Percentiles rank a stretch among this genome's conserved stretches.
Evolutionary conservation across 1,140 invertebrate species (phyloP).

Genomic region (Scaptomyza pallida): DNA sequence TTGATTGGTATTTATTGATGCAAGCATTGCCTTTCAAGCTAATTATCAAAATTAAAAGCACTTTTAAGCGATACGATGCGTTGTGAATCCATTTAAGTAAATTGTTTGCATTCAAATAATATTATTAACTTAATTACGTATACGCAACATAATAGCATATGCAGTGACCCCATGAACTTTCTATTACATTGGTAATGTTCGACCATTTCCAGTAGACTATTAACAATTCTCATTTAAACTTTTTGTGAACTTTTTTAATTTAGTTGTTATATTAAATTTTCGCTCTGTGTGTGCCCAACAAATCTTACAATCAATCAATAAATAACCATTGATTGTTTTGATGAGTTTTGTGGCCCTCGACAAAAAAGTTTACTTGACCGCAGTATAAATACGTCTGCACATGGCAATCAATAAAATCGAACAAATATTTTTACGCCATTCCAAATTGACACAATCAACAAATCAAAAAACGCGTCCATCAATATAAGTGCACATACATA

Average conservation of each 20-base stretch:
- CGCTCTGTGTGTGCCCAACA: background rate
- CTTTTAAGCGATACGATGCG: conserved; percentile 6
- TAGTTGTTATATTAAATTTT: background rate
- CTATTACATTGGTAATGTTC: background rate
- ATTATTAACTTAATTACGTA: conserved; percentile 20
- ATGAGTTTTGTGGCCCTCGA: conserved; percentile 8
- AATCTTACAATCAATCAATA: conserved; percentile 20
- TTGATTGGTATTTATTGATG: conserved; percentile 41
- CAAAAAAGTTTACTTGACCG: conserved; percentile 16
- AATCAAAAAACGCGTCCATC: conserved; percentile 70
- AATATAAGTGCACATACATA: conserved; percentile 35
- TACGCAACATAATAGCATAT: background rate
- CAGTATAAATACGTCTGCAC: conserved; percentile 36
- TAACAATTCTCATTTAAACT: background rate
- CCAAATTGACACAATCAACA: conserved; percentile 73
- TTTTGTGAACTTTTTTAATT: conserved; percentile 13
- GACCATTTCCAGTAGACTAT: background rate
- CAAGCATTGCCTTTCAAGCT: conserved; percentile 23
- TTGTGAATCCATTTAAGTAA: conserved; percentile 22
- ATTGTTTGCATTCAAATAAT: conserved; percentile 16
- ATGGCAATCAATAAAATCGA: conserved; percentile 62
- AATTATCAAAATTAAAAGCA: conserved; percentile 42
- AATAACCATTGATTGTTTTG: conserved; percentile 27
- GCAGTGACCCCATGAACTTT: background rate
- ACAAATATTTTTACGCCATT: conserved; percentile 56